Percentiles rank a stretch among this genome's conserved stretches.
These are phyloP conservation scores for Apeira syringaria DNA, from an alignment of 2,888 invertebrate species.

Conservation along the genomic window DNA sequence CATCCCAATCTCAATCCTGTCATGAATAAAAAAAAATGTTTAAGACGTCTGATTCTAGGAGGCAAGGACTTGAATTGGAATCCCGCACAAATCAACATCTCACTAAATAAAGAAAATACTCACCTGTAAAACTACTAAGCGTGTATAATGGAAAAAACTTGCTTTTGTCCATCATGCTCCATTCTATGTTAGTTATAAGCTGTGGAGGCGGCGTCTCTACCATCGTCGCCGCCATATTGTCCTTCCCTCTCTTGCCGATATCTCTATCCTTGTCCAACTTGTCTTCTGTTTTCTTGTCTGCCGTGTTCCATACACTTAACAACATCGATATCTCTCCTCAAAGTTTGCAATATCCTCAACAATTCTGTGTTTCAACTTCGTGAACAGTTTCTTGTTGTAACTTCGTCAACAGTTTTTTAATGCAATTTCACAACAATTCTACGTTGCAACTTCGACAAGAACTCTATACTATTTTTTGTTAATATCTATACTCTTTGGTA, in stretches of 20 bases:
- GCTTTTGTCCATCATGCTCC: conserved; percentile 98
- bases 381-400: too few species aligned
- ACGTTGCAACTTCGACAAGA: too few species aligned
- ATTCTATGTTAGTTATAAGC: conserved; percentile 94
- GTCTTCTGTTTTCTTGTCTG: conserved; percentile 6
- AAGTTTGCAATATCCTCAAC: too few species aligned
- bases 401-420: too few species aligned
- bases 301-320: conserved; percentile 46
- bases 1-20: too few species aligned
- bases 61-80: too few species aligned
- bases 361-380: too few species aligned
- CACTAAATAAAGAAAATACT: not conserved
- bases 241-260: conserved; percentile 25
- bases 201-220: conserved; percentile 83
- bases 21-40: too few species aligned
- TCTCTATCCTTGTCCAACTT: conserved; percentile 30
- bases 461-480: not conserved
- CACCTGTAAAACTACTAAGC: conserved; percentile 91
- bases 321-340: conserved; percentile 44
- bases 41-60: too few species aligned
- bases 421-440: too few species aligned
- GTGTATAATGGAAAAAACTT: conserved; percentile 97
- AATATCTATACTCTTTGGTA: conserved; percentile 51
- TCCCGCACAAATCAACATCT: too few species aligned
- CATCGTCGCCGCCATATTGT: conserved; percentile 66